Evolutionary conservation across 1,140 invertebrate genomes (phyloP), one percentile per base, ranked within the genome.

Genomic region (Drosophila sp.): DNA sequence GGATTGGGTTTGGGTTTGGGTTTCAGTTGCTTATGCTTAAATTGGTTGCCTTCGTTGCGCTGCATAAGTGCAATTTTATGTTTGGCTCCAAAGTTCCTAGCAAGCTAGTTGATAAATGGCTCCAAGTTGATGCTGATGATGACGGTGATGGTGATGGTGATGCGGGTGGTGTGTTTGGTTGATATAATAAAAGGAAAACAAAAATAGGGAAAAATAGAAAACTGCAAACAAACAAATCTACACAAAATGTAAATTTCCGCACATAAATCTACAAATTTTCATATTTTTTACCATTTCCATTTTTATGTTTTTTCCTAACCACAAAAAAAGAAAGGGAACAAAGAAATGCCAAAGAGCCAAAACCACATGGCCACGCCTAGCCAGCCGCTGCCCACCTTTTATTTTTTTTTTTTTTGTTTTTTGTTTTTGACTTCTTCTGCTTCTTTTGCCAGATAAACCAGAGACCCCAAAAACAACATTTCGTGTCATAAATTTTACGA

Each of bases 1-100:
- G 60, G 35, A 54, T 50, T 55, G 50, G 54, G 54, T 70, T 62
- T 58, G 30, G 56, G 55, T 68, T 64, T 64, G 63, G 35, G 54
- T 65, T 44, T 64, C 47, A 35, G 73, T 63, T 78, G 76, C 65
- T 68, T 80, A 76, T 76, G 64, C 70, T 66, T 71, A 84, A 78
- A 85, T 85, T 78, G 77, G 66, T 72, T 71, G 70, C 64, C 44
- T 68, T 57, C 58, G 50, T 54, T 64, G 40, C 44, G 62, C 80
- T 84, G 83, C 82, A 85, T 87, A 79, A 87, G 82, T 85, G 82
- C 82, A 85, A 85, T 85, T 85, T 85, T 82, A 87, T 85, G 83
- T 87, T 85, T 87, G 71, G 67, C 74, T 71, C 64, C 66, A 77
- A 77, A 76, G 65, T 77, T 71, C 55, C 74, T 27, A 60, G 38